Conservation (phyloP, 2,797 vertebrate species). For the Eulemur rubriventer region DNA sequence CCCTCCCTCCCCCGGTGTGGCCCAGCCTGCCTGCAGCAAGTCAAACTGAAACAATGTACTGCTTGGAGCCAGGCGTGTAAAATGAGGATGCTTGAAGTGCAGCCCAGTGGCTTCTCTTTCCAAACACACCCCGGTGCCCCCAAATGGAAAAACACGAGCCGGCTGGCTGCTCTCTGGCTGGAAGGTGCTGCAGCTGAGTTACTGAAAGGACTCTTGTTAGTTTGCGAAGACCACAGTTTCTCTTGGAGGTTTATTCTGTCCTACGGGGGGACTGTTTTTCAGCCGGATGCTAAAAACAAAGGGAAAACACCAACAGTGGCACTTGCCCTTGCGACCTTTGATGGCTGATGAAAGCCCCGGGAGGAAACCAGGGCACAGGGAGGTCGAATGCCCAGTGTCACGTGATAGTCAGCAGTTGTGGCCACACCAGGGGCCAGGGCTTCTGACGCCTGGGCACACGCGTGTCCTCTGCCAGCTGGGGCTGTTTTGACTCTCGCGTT, state of each 20-base stretch:
- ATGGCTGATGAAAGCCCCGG: neutral
- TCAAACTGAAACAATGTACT: conserved; percentile 44
- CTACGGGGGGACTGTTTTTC: neutral
- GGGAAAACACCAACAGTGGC: fast-evolving
- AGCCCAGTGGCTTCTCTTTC: neutral
- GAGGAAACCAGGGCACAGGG: neutral
- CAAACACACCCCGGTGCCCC: neutral
- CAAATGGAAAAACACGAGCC: neutral
- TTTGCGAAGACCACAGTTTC: neutral
- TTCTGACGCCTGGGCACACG: fast-evolving
- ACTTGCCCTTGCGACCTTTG: fast-evolving
- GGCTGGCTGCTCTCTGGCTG: neutral
- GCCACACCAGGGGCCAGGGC: fast-evolving
- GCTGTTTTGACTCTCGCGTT: fast-evolving
- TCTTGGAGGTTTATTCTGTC: neutral
- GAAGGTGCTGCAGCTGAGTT: neutral
- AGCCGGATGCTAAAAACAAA: neutral
- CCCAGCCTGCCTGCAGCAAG: conserved; percentile 55
- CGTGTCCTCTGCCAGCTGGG: neutral
- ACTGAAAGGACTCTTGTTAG: neutral
- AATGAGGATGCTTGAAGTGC: neutral
- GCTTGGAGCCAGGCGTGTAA: conserved; percentile 50
- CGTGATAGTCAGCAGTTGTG: fast-evolving
- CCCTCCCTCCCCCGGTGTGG: conserved; percentile 34
- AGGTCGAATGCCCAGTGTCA: neutral